Evolutionary conservation across 2,113 vertebrate genomes (phyloP).

Genomic region (Odontophorus gujanensis): DNA sequence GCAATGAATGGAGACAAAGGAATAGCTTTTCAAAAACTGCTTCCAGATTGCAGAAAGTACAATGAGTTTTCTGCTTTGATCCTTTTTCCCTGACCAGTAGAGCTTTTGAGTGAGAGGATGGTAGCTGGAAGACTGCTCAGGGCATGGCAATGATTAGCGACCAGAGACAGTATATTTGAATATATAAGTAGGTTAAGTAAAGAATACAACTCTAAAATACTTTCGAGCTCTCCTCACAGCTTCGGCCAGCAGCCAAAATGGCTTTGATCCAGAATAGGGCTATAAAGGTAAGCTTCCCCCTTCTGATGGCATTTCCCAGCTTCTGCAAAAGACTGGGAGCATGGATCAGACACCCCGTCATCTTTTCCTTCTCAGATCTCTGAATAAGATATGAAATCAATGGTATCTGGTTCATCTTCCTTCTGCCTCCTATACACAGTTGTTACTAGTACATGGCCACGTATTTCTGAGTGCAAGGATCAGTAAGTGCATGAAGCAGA

Average conservation of each 20-base stretch:
- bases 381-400: neutral
- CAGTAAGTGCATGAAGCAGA: neutral
- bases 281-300: neutral
- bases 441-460: neutral
- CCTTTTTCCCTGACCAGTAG: neutral
- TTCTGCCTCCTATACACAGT: neutral
- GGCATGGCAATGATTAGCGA: neutral
- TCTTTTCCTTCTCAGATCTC: neutral
- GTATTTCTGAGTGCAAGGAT: neutral
- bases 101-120: neutral
- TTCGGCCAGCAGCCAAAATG: neutral
- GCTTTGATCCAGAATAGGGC: neutral
- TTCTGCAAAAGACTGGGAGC: neutral
- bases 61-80: no score
- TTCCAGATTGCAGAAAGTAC: neutral
- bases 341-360: neutral
- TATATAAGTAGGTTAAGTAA: neutral
- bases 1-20: neutral
- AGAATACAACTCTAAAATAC: neutral
- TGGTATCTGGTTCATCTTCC: neutral
- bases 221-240: neutral
- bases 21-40: neutral
- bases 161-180: neutral
- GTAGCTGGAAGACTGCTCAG: neutral
- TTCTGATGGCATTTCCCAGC: neutral